Base-by-base conservation (phyloP, 2,888 invertebrate species). In the Octonoba sinensis region DNA sequence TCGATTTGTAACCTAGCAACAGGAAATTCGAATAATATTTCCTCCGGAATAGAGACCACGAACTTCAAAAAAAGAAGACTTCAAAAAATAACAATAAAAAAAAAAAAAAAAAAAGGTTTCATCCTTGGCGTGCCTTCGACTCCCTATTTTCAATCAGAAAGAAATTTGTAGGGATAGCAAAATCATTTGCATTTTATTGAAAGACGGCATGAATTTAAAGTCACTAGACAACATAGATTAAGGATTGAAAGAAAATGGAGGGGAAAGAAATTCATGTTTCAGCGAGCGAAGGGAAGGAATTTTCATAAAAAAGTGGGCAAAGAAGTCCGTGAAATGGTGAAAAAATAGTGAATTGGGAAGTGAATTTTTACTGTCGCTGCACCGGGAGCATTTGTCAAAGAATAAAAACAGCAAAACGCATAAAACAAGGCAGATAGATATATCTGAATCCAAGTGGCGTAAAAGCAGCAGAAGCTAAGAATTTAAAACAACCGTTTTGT, bases 401-500 rank as follows among this genome's bases (percentile, higher is more conserved):
- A 46, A 27, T 15, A 59, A 57, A 66, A 27, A 18, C n/a, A 27
- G 54, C 44, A 8, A n/a, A 11, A 57, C 46, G 22, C 59, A 70
- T 70, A 70, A 70, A 64, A 49, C 24, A 65, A n/a, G 22, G 49
- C 54, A 64, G 73, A 71, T 71, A 79, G 60, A 79, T 67, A 72
- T 72, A 72, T 67, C 67, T 24, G 62, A 69, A 79, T 59, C 56
- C 73, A 81, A 81, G 73, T 74, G 67, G 72, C 73, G 73, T 60
- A 54, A 81, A 81, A 73, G 69, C 64, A 56, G 27, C 27, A 65
- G 62, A 56, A 73, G 44, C 72, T 44, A 47, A 70, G 70, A 74
- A 75, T 75, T 70, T 82, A 82, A 82, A 82, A 82, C 70, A 75
- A 82, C 75, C 69, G 65, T 74, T 81, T 75, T 75, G 75, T 75